Base-by-base conservation (phyloP, 2,113 vertebrate genomes). In the Serinus canaria region DNA sequence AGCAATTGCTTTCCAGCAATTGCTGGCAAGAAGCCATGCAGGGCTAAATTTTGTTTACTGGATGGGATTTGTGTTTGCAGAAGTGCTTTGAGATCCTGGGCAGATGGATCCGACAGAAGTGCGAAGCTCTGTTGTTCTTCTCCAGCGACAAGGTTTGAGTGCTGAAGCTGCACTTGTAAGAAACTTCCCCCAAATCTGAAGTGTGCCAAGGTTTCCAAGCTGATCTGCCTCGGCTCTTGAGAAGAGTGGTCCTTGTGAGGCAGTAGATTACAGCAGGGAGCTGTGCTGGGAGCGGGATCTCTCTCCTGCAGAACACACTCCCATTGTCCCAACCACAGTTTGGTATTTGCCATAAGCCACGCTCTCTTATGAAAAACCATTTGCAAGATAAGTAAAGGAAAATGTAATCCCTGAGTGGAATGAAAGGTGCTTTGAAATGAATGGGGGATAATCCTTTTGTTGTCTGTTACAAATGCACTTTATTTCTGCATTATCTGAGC, bases 351-450 rank as follows among this genome's bases (percentile, higher is more conserved):
- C 94, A 87, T 97, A 97, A 98, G 96, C 97, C 92, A 77, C 12
- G 15, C 25, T 79, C 93, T 97, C 94, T 95, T 97, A 47, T 39
- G 95, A 97, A 96, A 98, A 96, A 95, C 96, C 96, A 98, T 97
- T 98, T 97, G 97, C 97, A 97, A 98, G 97, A 98, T 98, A 98
- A 98, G 98, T 97, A 96, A 98, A 98, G 97, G 97, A 96, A 98
- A 98, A 98, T 98, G 98, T 98, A 98, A 98, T 98, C 97, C 98
- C 97, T 58, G 95, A 96, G 97, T 97, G 95, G 97, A 97, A 97
- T 96, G 98, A 98, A 98, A 97, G 95, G 94, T 96, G 95, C 98
- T 98, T 98, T 98, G 97, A 98, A 98, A 98, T 97, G 98, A 98
- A 97, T 91, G 98, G 97, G 63, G 97, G 97, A 98, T 98, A 98